These are phyloP conservation scores for Pelecanus crispus DNA, from an alignment of 2,113 vertebrate species.

Conservation along the genomic window DNA sequence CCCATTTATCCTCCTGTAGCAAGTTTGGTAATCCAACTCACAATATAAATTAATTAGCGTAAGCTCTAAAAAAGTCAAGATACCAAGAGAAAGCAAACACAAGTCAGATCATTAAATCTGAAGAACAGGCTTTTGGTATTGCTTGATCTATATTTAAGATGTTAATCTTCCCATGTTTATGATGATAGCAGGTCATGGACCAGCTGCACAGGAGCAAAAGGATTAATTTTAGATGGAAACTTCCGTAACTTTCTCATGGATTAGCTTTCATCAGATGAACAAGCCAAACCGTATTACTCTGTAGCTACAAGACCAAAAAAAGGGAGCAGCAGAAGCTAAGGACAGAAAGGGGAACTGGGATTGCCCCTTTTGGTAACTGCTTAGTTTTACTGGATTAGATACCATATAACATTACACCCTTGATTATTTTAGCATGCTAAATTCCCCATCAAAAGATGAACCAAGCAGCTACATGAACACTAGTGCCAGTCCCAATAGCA, in stretches of 20 bases:
- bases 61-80: not conserved
- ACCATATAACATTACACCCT: not conserved
- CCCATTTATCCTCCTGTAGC: not conserved
- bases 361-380: not conserved
- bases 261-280: not conserved
- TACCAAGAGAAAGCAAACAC: not conserved
- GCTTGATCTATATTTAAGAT: not conserved
- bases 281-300: not conserved
- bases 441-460: not conserved
- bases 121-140: not conserved
- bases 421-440: not conserved
- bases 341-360: not conserved
- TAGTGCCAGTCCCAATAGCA: not conserved
- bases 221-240: not conserved
- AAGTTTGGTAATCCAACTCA: not conserved
- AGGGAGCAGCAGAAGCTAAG: not conserved
- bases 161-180: not conserved
- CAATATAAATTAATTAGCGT: not conserved
- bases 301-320: not conserved
- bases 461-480: not conserved
- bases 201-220: not conserved
- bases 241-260: not conserved
- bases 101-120: not conserved
- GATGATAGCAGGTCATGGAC: not conserved
- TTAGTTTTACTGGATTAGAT: not conserved